A percentile compares a stretch with the other conserved stretches of the same genome.
These are phyloP conservation scores for Aradophagus sp. DNA, from an alignment of 1,140 invertebrate species.

Conservation along the genomic window DNA sequence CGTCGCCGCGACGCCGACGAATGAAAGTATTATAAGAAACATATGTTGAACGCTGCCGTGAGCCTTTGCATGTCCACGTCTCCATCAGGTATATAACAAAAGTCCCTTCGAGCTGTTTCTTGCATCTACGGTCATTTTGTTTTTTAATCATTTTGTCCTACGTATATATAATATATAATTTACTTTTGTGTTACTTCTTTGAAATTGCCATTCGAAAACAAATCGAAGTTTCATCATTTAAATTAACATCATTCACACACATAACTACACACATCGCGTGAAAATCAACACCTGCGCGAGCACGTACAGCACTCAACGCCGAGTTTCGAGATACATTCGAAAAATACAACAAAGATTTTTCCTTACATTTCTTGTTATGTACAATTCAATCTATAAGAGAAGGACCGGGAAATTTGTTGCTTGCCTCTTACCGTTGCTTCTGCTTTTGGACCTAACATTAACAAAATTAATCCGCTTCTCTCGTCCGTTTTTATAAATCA, in stretches of 20 bases:
- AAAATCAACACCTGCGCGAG: conserved; percentile 31
- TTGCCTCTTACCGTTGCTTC: no score
- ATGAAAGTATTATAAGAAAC: conserved; percentile 58
- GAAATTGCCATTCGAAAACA: conserved; percentile 33
- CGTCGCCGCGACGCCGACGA: conserved; percentile 26
- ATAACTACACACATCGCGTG: conserved; percentile 31
- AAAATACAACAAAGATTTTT: conserved; percentile 49
- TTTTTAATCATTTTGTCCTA: no score
- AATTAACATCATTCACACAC: conserved; percentile 48
- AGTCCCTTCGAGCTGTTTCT: conserved; percentile 37
- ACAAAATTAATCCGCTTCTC: no score
- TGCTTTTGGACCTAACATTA: conserved; percentile 17
- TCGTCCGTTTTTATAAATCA: no score
- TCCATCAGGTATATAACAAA: conserved; percentile 48
- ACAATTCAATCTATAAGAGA: conserved; percentile 37
- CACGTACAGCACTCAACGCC: no score
- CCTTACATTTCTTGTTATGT: conserved; percentile 41
- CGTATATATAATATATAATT: conserved; percentile 38
- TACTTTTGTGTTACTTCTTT: conserved; percentile 22
- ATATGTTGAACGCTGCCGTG: conserved; percentile 61
- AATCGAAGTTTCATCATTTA: conserved; percentile 47
- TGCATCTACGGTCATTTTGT: conserved; percentile 1
- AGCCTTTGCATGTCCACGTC: conserved; percentile 59
- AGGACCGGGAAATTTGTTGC: conserved; percentile 17
- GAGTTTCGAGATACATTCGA: conserved; percentile 39